Evolutionary conservation across 2,797 vertebrate species (phyloP).

Genomic region (Australoheros facetus): DNA sequence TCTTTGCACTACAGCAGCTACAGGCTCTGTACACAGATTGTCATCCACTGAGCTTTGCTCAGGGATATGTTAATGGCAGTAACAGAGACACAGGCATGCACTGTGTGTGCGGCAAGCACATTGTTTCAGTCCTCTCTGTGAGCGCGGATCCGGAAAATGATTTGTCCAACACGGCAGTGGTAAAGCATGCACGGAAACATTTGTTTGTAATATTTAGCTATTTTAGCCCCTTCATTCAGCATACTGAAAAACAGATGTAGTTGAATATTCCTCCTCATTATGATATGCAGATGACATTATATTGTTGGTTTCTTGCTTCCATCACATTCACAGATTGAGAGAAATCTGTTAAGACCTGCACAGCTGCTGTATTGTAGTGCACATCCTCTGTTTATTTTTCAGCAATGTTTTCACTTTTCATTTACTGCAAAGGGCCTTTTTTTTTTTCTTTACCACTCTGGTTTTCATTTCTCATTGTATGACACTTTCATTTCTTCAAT

Average conservation of each 20-base stretch:
- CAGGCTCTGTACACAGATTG: background rate
- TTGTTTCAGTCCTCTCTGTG: background rate
- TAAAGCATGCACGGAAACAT: conserved; percentile 11
- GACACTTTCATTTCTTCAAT: background rate
- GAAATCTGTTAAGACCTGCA: conserved; percentile 49
- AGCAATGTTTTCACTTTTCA: background rate
- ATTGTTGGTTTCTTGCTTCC: conserved; percentile 46
- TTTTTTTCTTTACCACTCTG: background rate
- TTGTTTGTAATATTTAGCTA: conserved; percentile 4
- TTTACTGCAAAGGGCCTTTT: background rate
- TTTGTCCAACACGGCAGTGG: background rate
- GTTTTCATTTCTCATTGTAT: background rate
- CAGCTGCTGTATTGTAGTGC: conserved; percentile 43
- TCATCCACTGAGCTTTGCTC: conserved; percentile 9
- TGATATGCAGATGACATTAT: conserved; percentile 47
- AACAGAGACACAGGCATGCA: background rate
- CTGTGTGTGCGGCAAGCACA: background rate
- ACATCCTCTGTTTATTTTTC: background rate
- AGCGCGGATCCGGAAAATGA: background rate
- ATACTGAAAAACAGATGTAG: conserved; percentile 55
- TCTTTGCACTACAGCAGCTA: conserved; percentile 9
- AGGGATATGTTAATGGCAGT: conserved; percentile 10
- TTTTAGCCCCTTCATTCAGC: background rate
- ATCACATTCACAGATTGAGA: conserved; percentile 54
- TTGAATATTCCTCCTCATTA: conserved; percentile 57